Evolutionary conservation across 30 jellyfish, hydroid and myxozoan species (phyloP).

Genomic region (Pelagia noctiluca): DNA sequence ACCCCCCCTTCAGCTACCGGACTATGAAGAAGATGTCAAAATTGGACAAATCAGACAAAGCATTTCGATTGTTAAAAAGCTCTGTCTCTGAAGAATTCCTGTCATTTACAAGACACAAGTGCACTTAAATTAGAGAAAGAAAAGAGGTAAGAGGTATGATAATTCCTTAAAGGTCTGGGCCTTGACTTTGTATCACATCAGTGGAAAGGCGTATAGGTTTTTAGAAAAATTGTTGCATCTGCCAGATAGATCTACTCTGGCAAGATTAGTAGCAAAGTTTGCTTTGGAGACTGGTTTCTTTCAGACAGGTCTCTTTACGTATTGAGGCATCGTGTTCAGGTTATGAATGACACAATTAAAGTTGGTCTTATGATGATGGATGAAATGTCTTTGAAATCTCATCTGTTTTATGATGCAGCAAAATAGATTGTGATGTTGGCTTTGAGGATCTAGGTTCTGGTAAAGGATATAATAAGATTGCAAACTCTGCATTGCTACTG

Average conservation of each 20-base stretch:
- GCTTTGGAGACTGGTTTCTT: conserved; percentile 5
- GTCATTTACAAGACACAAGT: too few species aligned
- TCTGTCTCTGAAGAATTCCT: too few species aligned
- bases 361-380: conserved; percentile 43
- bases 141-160: too few species aligned
- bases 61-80: too few species aligned
- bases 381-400: conserved; percentile 56
- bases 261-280: conserved; percentile 9
- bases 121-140: too few species aligned
- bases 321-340: conserved; percentile 18
- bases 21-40: too few species aligned
- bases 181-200: conserved; percentile 7
- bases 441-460: conserved; percentile 50
- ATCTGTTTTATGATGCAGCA: conserved; percentile 30
- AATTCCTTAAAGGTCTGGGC: conserved; percentile 21
- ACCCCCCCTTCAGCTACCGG: too few species aligned
- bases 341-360: conserved; percentile 28
- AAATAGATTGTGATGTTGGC: conserved; percentile 40
- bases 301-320: background rate
- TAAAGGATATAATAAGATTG: conserved; percentile 13
- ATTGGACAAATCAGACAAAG: too few species aligned
- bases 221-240: background rate
- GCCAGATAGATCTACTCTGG: background rate
- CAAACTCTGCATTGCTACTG: conserved; percentile 45
- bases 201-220: conserved; percentile 31